These are phyloP conservation scores for Leptobrachium leishanense DNA, from an alignment of 2,113 vertebrate species.

Conservation along the genomic window DNA sequence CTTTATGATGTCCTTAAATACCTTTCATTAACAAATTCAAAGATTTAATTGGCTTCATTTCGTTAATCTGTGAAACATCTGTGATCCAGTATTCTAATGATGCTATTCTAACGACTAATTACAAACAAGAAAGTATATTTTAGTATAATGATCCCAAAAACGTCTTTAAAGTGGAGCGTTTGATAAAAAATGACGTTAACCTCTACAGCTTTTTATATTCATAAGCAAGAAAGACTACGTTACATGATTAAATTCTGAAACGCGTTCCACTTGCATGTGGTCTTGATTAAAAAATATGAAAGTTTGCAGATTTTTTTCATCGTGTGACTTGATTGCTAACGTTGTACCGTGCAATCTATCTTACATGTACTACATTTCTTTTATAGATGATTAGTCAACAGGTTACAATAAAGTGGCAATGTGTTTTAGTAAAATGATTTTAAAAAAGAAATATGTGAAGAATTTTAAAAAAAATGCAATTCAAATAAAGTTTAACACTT, in stretches of 20 bases:
- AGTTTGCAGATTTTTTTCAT: constrained; percentile 17
- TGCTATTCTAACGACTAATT: constrained; percentile 31
- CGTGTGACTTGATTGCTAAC: background rate
- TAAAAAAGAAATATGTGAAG: too few relatives aligned
- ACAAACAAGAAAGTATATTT: constrained; percentile 30
- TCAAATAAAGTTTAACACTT: too few relatives aligned
- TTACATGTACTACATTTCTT: too few relatives aligned
- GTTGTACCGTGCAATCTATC: too few relatives aligned
- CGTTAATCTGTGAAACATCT: constrained; percentile 35
- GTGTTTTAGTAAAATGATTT: too few relatives aligned
- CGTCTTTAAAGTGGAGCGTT: constrained; percentile 20
- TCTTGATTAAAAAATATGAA: constrained; percentile 17
- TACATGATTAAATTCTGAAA: constrained; percentile 40
- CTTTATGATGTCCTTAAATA: constrained; percentile 9
- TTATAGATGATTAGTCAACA: too few relatives aligned
- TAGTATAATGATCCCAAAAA: constrained; percentile 30
- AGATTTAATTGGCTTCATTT: constrained; percentile 29
- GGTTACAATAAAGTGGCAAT: too few relatives aligned
- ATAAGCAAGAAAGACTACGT: constrained; percentile 18
- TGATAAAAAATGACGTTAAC: constrained; percentile 42
- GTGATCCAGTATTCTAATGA: constrained; percentile 38
- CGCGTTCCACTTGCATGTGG: constrained; percentile 13
- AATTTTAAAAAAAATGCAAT: too few relatives aligned
- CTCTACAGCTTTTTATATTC: constrained; percentile 41
- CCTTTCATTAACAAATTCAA: constrained; percentile 38